Base-by-base conservation (phyloP, 1,140 invertebrate genomes). In the Parapsyche elsis region DNA sequence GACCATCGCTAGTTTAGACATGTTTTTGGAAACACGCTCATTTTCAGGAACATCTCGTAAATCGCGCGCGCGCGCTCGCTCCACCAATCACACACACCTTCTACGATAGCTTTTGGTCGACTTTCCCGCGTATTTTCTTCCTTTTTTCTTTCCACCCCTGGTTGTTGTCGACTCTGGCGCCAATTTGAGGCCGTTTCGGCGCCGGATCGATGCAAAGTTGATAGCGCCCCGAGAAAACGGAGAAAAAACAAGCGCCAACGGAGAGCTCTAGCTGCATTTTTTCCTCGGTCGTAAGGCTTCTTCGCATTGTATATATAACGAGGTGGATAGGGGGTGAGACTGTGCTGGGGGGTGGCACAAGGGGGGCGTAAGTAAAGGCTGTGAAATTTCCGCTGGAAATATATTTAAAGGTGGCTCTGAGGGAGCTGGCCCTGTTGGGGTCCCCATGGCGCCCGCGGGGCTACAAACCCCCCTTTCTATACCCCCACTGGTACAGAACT, bases 311-410 rank as follows among this genome's bases (percentile, higher is more conserved):
- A 45, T 67, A 44, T 76, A 61, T 71, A 38, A 49, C 38, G 59
- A 53, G 76, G 53, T 26, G 71, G 53, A 30, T 5, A n/a, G 49
- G 49, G 61, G 24, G 70, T 14, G 21, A 14, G 24, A 21, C 16
- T 57, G 61, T 16, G 7, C 64, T 0, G 23, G 64, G 64, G 64
- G 49, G 49, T 12, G 44, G 70, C 30, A 23, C 24, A 61, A 61
- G 44, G 49, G 53, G 76, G 7, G n/a, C 53, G 76, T 23, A 44
- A 57, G 73, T 57, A 53, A 53, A 46, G 76, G 61, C 76, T 71
- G 76, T 71, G 76, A 78, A 78, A 78, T 78, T 71, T 71, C 64
- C 76, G 76, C 64, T 78, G 38, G 44, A 78, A 71, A 78, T 78
- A 78, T 78, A 70, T 78, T 78, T 78, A 71, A 53, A 71, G 61